phyloP scores from a whole-genome alignment of 2,113 vertebrate species.

The Thermophis baileyi region DNA sequence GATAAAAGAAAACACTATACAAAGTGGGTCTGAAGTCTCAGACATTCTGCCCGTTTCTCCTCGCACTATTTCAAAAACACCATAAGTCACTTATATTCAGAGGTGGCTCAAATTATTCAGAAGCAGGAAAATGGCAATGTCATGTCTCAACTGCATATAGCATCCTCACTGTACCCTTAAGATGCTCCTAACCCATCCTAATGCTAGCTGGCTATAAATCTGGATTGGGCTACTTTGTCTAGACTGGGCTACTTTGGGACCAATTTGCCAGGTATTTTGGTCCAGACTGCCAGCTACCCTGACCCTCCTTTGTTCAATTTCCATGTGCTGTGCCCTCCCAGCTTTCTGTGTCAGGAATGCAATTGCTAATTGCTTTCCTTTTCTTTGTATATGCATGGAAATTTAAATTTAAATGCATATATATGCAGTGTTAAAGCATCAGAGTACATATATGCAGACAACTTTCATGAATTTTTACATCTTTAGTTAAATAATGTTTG shows the following conservation, averaged over 20 bases:
- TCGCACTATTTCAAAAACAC: not conserved
- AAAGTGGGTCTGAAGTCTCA: not conserved
- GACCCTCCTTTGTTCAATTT: not conserved
- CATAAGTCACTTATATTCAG: not conserved
- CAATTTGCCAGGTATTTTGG: not conserved
- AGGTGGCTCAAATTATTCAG: not conserved
- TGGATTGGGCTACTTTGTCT: not conserved
- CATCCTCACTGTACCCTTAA: not conserved
- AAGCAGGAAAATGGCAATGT: not conserved
- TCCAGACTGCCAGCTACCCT: not conserved
- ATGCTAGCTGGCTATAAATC: not conserved
- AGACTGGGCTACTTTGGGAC: not conserved
- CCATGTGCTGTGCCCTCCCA: not conserved
- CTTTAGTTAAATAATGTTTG: not conserved
- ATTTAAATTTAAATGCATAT: not conserved
- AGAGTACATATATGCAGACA: not conserved
- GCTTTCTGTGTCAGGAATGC: not conserved
- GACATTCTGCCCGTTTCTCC: not conserved
- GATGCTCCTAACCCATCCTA: not conserved
- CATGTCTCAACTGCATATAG: not conserved
- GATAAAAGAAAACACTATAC: not conserved
- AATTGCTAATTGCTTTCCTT: not conserved
- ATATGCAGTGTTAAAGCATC: not conserved
- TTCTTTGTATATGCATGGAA: not conserved
- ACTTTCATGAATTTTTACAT: not conserved